Percentiles rank a stretch among this genome's conserved stretches.
phyloP scores from a whole-genome alignment of 2,797 vertebrate species.

The Alcedo atthis region DNA sequence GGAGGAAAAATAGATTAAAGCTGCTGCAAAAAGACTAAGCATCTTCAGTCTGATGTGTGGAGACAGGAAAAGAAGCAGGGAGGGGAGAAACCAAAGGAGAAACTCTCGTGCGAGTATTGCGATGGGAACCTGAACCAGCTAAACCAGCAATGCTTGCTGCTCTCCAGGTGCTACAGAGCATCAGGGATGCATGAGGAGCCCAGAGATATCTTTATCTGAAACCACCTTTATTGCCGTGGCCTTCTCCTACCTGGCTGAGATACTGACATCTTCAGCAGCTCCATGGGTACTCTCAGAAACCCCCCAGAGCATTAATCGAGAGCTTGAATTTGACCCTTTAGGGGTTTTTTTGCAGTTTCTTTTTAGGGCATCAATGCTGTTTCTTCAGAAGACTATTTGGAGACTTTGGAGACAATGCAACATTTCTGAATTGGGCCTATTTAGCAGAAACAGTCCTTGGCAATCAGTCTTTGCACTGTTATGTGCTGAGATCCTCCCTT shows the following conservation, averaged over 20 bases:
- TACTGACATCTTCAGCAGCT: not conserved
- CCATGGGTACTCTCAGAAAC: not conserved
- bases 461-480: not conserved
- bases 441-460: not conserved
- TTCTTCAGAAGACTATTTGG: not conserved
- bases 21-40: not conserved
- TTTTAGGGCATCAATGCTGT: rapidly evolving
- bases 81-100: not conserved
- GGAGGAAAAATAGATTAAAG: not conserved
- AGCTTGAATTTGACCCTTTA: not conserved
- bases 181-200: not conserved
- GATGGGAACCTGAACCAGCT: not conserved
- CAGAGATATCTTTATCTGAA: not conserved
- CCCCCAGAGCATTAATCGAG: not conserved
- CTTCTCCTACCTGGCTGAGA: not conserved
- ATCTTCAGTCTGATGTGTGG: not conserved
- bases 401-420: rapidly evolving
- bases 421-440: rapidly evolving
- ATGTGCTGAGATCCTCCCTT: not conserved
- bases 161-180: not conserved
- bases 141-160: not conserved
- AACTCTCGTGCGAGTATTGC: not conserved
- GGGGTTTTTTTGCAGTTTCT: not conserved
- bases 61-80: not conserved
- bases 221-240: not conserved